These are phyloP conservation scores for Pseudorhiza aurosa DNA, from an alignment of 30 jellyfish, hydroid and myxozoan species.

Conservation along the genomic window DNA sequence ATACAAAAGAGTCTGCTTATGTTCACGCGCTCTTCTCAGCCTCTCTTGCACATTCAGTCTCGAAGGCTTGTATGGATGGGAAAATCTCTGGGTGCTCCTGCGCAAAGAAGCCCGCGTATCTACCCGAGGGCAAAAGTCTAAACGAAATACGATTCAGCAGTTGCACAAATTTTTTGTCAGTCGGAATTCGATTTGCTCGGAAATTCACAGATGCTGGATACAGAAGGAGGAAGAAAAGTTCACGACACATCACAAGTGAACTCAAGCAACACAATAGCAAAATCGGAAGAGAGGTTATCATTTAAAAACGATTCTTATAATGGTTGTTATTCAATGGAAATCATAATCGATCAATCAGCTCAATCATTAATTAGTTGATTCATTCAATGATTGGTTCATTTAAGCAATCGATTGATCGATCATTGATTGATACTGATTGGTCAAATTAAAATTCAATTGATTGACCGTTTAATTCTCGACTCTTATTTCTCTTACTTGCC, in stretches of 20 bases:
- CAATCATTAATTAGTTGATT: not conserved
- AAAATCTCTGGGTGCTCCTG: constrained; percentile 61
- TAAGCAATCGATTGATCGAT: not conserved
- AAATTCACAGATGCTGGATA: constrained; percentile 65
- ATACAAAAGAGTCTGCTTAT: constrained; percentile 77
- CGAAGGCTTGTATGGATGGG: constrained; percentile 80
- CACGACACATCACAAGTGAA: constrained; percentile 47
- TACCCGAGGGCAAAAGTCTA: constrained; percentile 50
- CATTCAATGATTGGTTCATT: not conserved
- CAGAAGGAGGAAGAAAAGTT: constrained; percentile 39
- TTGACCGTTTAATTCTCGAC: too few relatives aligned
- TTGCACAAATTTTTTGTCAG: constrained; percentile 64
- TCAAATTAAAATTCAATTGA: too few relatives aligned
- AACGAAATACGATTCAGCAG: constrained; percentile 55
- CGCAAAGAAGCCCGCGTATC: constrained; percentile 66
- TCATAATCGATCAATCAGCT: not conserved
- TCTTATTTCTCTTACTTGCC: too few relatives aligned
- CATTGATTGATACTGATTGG: too few relatives aligned
- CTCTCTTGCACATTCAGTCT: constrained; percentile 63
- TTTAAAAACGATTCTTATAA: not conserved
- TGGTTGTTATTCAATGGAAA: too few relatives aligned
- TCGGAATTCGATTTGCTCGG: constrained; percentile 61
- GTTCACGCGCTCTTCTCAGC: constrained; percentile 85
- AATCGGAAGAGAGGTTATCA: constrained; percentile 79
- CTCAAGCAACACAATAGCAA: constrained; percentile 82